Conservation (phyloP, 2,113 vertebrate genomes). For the Electrona antarctica region DNA sequence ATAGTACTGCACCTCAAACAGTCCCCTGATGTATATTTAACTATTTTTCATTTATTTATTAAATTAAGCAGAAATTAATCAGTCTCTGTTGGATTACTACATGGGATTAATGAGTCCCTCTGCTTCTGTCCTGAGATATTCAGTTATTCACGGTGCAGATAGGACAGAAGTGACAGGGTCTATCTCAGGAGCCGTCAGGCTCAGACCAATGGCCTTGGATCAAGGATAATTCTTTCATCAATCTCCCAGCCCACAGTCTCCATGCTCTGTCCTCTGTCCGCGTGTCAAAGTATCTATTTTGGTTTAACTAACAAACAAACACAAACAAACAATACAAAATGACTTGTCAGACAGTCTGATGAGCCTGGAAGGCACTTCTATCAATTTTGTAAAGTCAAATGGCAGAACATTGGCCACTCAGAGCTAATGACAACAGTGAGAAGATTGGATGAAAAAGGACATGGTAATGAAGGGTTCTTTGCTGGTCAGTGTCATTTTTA, state of each 20-base stretch:
- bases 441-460: too few relatives aligned
- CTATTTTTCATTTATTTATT: background rate
- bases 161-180: conserved; percentile 3
- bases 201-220: conserved; percentile 14
- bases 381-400: too few relatives aligned
- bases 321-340: too few relatives aligned
- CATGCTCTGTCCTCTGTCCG: background rate
- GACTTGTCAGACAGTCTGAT: too few relatives aligned
- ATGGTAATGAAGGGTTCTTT: too few relatives aligned
- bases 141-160: conserved; percentile 6
- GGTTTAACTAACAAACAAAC: too few relatives aligned
- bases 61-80: conserved; percentile 3
- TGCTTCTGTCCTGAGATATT: conserved; percentile 1
- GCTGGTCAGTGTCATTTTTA: too few relatives aligned
- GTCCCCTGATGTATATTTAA: background rate
- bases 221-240: background rate
- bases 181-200: conserved; percentile 12
- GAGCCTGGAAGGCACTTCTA: too few relatives aligned
- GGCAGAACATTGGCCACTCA: too few relatives aligned
- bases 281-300: too few relatives aligned
- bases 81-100: conserved; percentile 16
- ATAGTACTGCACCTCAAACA: too few relatives aligned
- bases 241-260: background rate
- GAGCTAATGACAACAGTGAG: too few relatives aligned
- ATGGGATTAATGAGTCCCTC: conserved; percentile 21